Evolutionary conservation across 2,113 vertebrate species (phyloP).

Genomic region (Nibea albiflora): DNA sequence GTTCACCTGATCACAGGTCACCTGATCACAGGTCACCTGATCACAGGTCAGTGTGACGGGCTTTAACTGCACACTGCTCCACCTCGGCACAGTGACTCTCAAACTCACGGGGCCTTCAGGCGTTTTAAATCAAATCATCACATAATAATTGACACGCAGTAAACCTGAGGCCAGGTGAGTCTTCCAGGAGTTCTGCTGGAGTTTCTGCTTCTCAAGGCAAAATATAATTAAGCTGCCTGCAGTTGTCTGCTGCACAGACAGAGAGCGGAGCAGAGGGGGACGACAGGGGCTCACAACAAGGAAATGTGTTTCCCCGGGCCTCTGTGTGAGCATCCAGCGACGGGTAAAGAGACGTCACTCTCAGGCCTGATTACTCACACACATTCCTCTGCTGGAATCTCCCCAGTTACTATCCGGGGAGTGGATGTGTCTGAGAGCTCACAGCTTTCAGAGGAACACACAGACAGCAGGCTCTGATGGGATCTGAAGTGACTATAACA

Average conservation of each 20-base stretch:
- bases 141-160: background rate
- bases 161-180: background rate
- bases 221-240: constrained; percentile 7
- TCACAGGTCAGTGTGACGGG: no score
- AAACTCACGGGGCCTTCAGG: background rate
- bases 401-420: no score
- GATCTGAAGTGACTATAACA: background rate
- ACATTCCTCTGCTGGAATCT: constrained; percentile 2
- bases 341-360: constrained; percentile 5
- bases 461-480: background rate
- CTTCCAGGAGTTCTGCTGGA: background rate
- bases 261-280: background rate
- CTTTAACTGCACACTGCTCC: constrained; percentile 13
- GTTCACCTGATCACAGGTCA: no score
- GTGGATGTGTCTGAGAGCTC: background rate
- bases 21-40: no score
- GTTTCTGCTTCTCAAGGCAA: background rate
- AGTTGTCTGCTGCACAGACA: constrained; percentile 3
- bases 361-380: background rate
- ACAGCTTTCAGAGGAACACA: no score
- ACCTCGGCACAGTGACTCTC: constrained; percentile 1
- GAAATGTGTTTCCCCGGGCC: background rate
- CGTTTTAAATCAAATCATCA: constrained; percentile 22
- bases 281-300: no score
- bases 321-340: background rate